These are phyloP conservation scores for Mallotus villosus DNA, from an alignment of 2,797 vertebrate genomes.

Conservation along the genomic window DNA sequence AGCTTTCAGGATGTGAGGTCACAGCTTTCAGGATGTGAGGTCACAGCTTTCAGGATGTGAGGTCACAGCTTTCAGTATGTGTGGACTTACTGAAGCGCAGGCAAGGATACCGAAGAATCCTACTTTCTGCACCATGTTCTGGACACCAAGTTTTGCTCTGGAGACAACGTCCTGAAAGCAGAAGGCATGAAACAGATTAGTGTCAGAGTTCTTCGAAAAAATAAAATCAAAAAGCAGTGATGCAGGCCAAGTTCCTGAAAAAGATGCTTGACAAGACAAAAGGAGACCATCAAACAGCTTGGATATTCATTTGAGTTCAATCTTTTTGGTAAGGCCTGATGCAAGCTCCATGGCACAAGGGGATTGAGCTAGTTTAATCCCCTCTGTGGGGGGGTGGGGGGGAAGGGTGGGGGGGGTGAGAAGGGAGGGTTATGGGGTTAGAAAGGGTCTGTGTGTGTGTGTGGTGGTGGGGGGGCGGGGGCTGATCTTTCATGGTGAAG, in stretches of 20 bases:
- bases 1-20: neutral
- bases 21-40: neutral
- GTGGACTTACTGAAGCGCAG: constrained; percentile 82
- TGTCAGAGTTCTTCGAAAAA: neutral
- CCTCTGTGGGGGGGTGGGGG: neutral
- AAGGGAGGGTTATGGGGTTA: neutral
- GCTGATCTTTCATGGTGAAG: constrained; percentile 34
- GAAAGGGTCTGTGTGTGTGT: neutral
- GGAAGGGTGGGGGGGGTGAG: constrained; percentile 18
- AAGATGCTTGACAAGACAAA: neutral
- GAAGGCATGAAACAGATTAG: constrained; percentile 1
- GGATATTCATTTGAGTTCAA: neutral
- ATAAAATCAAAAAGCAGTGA: neutral
- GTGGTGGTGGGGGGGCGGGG: constrained; percentile 22
- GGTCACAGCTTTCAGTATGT: neutral
- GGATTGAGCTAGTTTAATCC: neutral
- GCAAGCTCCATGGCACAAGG: constrained; percentile 33
- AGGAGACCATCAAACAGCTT: constrained; percentile 19
- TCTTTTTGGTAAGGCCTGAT: constrained; percentile 25
- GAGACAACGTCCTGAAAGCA: constrained; percentile 87
- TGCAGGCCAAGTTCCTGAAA: neutral
- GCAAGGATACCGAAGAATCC: constrained; percentile 98
- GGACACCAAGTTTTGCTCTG: constrained; percentile 91
- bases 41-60: too few relatives aligned
- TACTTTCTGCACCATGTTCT: constrained; percentile 96